phyloP scores from a whole-genome alignment of 2,797 vertebrate genomes.

The Anolis apletophallus region DNA sequence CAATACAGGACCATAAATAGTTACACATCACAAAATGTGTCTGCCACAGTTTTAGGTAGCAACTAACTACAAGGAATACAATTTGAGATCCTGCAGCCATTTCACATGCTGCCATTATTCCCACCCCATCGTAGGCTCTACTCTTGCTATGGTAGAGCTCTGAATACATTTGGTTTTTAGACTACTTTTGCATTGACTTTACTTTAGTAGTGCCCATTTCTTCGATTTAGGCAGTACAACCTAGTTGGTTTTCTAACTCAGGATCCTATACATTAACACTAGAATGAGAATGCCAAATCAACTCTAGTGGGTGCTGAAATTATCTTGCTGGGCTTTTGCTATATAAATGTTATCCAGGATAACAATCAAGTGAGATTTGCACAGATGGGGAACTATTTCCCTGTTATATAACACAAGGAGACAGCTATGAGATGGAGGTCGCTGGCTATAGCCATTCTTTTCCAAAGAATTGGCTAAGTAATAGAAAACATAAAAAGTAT shows the following conservation, averaged over 20 bases:
- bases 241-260: not conserved
- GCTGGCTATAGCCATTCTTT: conserved; percentile 25
- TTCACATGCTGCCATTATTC: not conserved
- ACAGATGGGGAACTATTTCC: conserved; percentile 9
- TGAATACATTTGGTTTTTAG: not conserved
- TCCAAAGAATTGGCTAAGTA: conserved; percentile 23
- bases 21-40: not conserved
- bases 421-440: conserved; percentile 31
- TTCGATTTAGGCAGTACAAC: not conserved
- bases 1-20: not conserved
- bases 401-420: conserved; percentile 12
- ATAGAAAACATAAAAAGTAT: conserved; percentile 4
- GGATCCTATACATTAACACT: conserved; percentile 3
- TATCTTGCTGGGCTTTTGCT: not conserved
- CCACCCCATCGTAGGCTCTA: not conserved
- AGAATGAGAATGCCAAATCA: conserved; percentile 10
- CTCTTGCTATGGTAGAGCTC: not conserved
- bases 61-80: not conserved
- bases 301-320: conserved; percentile 3
- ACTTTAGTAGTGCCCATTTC: conserved; percentile 1
- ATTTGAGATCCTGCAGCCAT: not conserved
- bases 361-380: conserved; percentile 1
- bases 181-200: not conserved
- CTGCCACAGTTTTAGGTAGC: not conserved
- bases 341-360: conserved; percentile 7